Base-by-base conservation (phyloP, 2,113 vertebrate species). In the Rhinopomastus cyanomelas region DNA sequence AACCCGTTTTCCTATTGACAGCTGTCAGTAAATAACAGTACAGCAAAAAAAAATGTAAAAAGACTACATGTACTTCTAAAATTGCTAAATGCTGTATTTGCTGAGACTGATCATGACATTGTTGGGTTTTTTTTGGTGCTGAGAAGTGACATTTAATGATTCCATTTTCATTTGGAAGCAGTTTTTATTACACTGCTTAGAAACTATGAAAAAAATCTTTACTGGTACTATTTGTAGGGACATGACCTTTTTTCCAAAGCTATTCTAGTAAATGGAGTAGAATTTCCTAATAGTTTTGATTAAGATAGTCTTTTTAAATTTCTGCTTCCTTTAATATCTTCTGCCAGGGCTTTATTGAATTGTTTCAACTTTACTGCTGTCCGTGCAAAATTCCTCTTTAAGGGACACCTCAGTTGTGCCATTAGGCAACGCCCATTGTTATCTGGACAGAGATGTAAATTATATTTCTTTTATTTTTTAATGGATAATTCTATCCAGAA, bases 231-330 rank as follows among this genome's bases (percentile, higher is more conserved):
- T 67, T 88, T 80, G 52, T 48, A 93, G 51, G 44, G 84, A 86
- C 95, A 82, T 66, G 55, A 64, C 6, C 56, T 69, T 51, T 77
- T 91, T 88, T 52, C n/a, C 59, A 77, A 65, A 91, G 30, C 13
- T 16, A 46, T 75, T 94, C 65, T 78, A 25, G 27, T 84, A 88
- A 89, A 46, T 65, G 5, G 26, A 65, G 36, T 78, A 74, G 79
- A 77, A 78, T 85, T 93, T 85, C 49, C 82, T 74, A 92, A 87
- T 69, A 69, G 57, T 89, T 88, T 88, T 91, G 48, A 90, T 94
- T 90, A 78, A 93, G 81, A 82, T 69, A 81, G 8, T 59, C 0
- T 18, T 72, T 81, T 62, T 5, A 8, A 21, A n/a, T 8, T 56
- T 84, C 49, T 87, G 25, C 36, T 62, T 73, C 55, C 77, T 76